Conservation (phyloP, 2,797 vertebrate genomes). For the Sebastes melanostomus region DNA sequence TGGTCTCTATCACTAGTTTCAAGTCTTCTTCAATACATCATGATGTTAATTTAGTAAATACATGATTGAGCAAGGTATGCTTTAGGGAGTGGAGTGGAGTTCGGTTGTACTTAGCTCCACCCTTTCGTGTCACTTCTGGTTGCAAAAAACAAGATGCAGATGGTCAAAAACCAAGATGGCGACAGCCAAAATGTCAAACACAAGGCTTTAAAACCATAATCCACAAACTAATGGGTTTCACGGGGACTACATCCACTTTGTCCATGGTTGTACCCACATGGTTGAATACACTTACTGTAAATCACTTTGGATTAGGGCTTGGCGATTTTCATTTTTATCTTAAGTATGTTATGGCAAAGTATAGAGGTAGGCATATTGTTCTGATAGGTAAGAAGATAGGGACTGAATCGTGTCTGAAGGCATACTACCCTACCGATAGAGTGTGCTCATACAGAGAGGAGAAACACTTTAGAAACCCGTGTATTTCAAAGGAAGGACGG, state of each 20-base stretch:
- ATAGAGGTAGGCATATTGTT: neutral
- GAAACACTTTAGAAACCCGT: neutral
- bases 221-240: too few relatives aligned
- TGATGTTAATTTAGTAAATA: too few relatives aligned
- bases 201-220: too few relatives aligned
- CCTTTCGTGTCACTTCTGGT: too few relatives aligned
- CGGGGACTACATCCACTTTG: too few relatives aligned
- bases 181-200: too few relatives aligned
- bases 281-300: neutral
- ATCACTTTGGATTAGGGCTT: neutral
- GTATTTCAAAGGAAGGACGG: neutral
- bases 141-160: too few relatives aligned
- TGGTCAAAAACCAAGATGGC: too few relatives aligned
- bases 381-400: neutral
- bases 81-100: too few relatives aligned
- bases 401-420: neutral
- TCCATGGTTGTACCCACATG: neutral
- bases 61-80: accelerated
- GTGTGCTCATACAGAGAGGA: neutral
- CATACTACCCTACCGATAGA: neutral
- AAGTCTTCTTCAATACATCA: too few relatives aligned
- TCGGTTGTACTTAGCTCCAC: too few relatives aligned
- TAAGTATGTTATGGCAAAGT: neutral
- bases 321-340: neutral
- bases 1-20: too few relatives aligned